Evolutionary conservation across 2,888 invertebrate genomes (phyloP), one percentile per base, ranked within the genome.

Genomic region (Rhagonycha fulva): DNA sequence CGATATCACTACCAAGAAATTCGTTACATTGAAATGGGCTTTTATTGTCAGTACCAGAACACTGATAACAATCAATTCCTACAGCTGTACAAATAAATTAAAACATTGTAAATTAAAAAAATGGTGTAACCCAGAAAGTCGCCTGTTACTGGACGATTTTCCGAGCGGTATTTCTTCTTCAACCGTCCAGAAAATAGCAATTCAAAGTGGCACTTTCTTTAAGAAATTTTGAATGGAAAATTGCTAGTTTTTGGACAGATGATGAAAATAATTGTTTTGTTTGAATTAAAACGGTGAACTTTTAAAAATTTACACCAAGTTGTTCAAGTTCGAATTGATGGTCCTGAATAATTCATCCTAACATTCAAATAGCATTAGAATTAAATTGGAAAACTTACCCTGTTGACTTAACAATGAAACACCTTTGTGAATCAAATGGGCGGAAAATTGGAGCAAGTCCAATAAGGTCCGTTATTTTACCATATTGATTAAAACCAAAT

Each of bases 1-100:
- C 92, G 83, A 90, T 89, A 81, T 90, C 90, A 69, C 82, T 82
- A 85, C 89, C 89, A 85, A 95, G 89, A 90, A 91, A 94, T 86
- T 96, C 95, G 86, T 94, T 93, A 88, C 97, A 97, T 86, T 95
- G 94, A 88, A 95, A 95, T 12, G 95, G 95, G 84, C 91, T 89
- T 67, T 89, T 87, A 24, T 93, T 92, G 86, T 94, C 93, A 62
- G 94, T 95, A 61, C 97, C 96, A 82, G 93, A 93, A 89, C 98
- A 98, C 85, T 95, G 95, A 88, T 95, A 98, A 88, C 98, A 98
- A 82, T 92, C 89, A 84, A 98, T 93, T 78, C 92, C 91, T 83
- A 88, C 81, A 78, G 90, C 93, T 94, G 47, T 7, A 84, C 89
- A 86, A 88, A 87, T 83, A 80, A 80, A 86, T 19, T 19, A 68